Evolutionary conservation across 2,888 invertebrate species (phyloP), one percentile per base, ranked within the genome.

Genomic region (Rotaria socialis): DNA sequence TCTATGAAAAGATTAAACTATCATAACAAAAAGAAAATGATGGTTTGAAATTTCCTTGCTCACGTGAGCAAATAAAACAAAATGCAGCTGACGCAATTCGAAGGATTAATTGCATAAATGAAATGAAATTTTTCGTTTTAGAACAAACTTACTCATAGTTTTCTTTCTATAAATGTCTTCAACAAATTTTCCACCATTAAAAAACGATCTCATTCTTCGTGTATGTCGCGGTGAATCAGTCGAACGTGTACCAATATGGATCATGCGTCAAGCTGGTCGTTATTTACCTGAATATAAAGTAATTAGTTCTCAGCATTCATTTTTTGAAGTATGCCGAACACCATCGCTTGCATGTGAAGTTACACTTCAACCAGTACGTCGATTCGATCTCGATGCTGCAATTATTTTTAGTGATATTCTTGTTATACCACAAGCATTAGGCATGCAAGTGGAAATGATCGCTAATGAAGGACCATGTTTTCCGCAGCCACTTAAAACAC

Each of bases 341-440:
- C 96, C 97, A 0, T 94, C 94, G 88, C 92, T 96, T 86, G 97
- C 97, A 0, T 95, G 95, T 90, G 95, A 97, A 92, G 95, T 97
- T 0, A 98, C 98, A 0, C 89, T 90, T 85, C 95, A 97, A 92
- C 98, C 98, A 0, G 93, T 98, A 85, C 92, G 94, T 87, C 93
- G 96, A 88, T 98, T 94, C 90, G 94, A 96, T 89, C 92, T 98
- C 86, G 98, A 98, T 93, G 97, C 97, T 5, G 95, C 97, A n/a
- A 98, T 98, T 86, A 97, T 98, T 89, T 98, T 98, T 90, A 97
- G 96, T 85, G 98, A 98, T 91, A 98, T 98, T 88, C 92, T 98
- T 75, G 97, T 97, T 8, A 95, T 98, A 89, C 97, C 97, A 14
- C 96, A 97, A 88, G 91, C 91, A 6, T 88, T 91, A 80, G 97